These are phyloP conservation scores for Hyalella azteca DNA, from an alignment of 2,888 invertebrate genomes.

Conservation along the genomic window DNA sequence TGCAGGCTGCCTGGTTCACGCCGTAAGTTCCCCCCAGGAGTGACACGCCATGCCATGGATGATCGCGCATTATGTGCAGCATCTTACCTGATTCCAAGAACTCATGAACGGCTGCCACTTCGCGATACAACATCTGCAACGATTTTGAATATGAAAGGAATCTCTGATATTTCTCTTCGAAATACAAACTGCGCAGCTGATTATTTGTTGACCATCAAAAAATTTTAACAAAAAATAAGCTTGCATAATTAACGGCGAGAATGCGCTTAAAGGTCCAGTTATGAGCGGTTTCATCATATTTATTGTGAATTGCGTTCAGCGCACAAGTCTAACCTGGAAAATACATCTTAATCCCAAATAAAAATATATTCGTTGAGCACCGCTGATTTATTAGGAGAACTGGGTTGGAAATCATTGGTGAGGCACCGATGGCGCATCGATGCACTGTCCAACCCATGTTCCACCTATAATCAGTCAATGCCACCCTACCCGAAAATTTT, in stretches of 20 bases:
- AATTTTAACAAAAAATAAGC: background rate
- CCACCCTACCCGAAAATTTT: too few species aligned
- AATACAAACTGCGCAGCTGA: background rate
- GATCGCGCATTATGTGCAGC: slow-evolving; percentile 29
- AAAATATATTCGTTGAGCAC: too few species aligned
- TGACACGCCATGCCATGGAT: background rate
- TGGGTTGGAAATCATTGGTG: too few species aligned
- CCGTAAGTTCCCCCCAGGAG: slow-evolving; percentile 1
- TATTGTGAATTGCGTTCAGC: background rate
- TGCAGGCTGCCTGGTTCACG: background rate
- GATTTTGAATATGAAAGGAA: background rate
- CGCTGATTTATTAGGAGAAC: too few species aligned
- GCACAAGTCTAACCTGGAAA: too few species aligned
- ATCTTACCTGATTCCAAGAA: background rate
- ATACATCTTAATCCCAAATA: too few species aligned
- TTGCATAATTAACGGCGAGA: background rate
- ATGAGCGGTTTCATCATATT: background rate
- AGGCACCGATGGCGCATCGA: too few species aligned
- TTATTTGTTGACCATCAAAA: background rate
- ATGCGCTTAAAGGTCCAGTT: background rate
- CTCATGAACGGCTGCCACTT: background rate
- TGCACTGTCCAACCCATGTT: too few species aligned
- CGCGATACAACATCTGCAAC: background rate
- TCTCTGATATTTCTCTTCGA: background rate
- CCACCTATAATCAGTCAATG: too few species aligned